phyloP scores from a whole-genome alignment of 2,797 vertebrate species.

The Neosilurus hyrtlii region DNA sequence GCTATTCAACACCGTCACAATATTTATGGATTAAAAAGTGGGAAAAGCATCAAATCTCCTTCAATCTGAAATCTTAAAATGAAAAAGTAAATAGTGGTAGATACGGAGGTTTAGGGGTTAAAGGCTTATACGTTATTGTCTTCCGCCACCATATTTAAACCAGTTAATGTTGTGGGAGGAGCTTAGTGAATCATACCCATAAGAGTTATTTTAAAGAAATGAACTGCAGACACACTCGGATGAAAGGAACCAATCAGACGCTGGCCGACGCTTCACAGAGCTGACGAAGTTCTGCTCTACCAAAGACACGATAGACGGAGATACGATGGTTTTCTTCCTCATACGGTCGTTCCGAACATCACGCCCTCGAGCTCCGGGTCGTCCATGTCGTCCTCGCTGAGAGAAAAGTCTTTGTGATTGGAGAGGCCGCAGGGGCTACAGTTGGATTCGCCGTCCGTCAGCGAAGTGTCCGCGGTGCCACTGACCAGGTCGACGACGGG shows the following conservation, averaged over 20 bases:
- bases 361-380: conserved; percentile 66
- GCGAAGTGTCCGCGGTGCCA: conserved; percentile 43
- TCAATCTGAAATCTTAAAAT: neutral
- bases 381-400: conserved; percentile 66
- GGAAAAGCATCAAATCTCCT: too few relatives aligned
- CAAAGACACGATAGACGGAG: neutral
- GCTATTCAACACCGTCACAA: too few relatives aligned
- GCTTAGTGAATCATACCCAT: neutral
- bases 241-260: conserved; percentile 24
- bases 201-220: neutral
- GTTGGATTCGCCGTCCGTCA: conserved; percentile 57
- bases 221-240: conserved; percentile 4
- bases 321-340: too few relatives aligned
- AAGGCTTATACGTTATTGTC: neutral
- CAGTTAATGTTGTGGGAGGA: neutral
- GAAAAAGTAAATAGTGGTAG: neutral
- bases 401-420: conserved; percentile 68
- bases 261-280: neutral
- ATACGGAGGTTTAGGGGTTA: neutral
- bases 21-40: too few relatives aligned
- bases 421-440: conserved; percentile 61
- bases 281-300: neutral
- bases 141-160: neutral
- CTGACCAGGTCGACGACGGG: conserved; percentile 55
- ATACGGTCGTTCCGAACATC: conserved; percentile 78